These are phyloP conservation scores for Rhinolophus sinicus DNA, from an alignment of 2,113 vertebrate species.

Conservation along the genomic window DNA sequence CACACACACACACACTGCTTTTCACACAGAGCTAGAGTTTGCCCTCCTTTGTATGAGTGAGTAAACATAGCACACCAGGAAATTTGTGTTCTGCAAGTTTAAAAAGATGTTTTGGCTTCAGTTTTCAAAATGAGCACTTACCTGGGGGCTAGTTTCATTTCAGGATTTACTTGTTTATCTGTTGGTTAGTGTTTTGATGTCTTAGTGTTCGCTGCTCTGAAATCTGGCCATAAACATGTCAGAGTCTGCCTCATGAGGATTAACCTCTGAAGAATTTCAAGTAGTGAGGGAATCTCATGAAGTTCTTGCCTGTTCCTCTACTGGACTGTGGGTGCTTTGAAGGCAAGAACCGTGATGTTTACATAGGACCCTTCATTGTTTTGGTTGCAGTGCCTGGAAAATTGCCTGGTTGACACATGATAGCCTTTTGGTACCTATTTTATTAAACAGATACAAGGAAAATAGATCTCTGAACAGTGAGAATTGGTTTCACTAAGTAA, in stretches of 20 bases:
- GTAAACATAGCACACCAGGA: neutral
- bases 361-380: neutral
- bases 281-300: neutral
- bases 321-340: neutral
- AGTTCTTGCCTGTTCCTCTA: neutral
- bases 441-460: neutral
- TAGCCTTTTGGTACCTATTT: neutral
- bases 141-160: neutral
- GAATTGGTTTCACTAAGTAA: neutral
- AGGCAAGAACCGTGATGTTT: neutral
- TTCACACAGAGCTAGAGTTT: neutral
- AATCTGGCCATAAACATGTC: neutral
- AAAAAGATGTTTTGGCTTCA: neutral
- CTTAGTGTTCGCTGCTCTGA: neutral
- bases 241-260: neutral
- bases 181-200: neutral
- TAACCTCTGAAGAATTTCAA: constrained; percentile 26
- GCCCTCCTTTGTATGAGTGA: neutral
- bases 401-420: neutral
- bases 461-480: neutral
- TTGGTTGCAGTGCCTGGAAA: neutral
- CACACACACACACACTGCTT: neutral
- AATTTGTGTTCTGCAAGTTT: constrained; percentile 2
- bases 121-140: neutral
- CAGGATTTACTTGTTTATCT: neutral